Evolutionary conservation across 2,113 vertebrate genomes (phyloP), one percentile per base, ranked within the genome.

Genomic region (Paradoxurus hermaphroditus): DNA sequence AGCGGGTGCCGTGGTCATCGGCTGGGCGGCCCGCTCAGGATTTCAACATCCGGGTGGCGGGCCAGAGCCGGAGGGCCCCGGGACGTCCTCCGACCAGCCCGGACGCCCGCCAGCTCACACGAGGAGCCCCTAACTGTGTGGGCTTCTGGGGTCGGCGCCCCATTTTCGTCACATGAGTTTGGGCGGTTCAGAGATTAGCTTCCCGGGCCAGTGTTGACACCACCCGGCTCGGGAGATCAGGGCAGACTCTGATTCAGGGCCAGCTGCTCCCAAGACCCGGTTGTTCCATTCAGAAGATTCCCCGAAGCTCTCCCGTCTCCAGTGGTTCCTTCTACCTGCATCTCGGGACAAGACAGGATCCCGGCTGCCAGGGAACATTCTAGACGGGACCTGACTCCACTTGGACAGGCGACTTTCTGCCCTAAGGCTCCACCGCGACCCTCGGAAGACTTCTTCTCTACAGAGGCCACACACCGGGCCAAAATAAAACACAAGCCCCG

Each of bases 21-120:
- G 25, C 41, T 10, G 29, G 39, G 79, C 79, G 31, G 39, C 68
- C 77, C 18, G 3, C 49, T 56, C 16, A 27, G 44, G 84, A 29
- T 44, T 83, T 73, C 82, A 29, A 34, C 1, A 0, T 18, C 9
- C 44, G 10, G 25, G 67, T 21, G 8, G n/a, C 3, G 23, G 3
- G 5, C 2, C 44, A 10, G 68, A n/a, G 72, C 16, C 3, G 94
- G 31, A 6, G 2, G 83, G 70, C 62, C 75, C 36, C 0, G 0
- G 73, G 65, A 39, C 0, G 0, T 1, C 0, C 0, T 46, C 65
- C 7, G 1, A 29, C 18, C 8, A 85, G 67, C 21, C 36, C 18
- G 0, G 1, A 12, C 1, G 0, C 44, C 2, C 15, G 4, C 29
- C 15, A 2, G 16, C 4, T 11, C 9, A n/a, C 31, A 18, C 4